phyloP scores from a whole-genome alignment of 1,140 invertebrate species.

The Nymphalis io region DNA sequence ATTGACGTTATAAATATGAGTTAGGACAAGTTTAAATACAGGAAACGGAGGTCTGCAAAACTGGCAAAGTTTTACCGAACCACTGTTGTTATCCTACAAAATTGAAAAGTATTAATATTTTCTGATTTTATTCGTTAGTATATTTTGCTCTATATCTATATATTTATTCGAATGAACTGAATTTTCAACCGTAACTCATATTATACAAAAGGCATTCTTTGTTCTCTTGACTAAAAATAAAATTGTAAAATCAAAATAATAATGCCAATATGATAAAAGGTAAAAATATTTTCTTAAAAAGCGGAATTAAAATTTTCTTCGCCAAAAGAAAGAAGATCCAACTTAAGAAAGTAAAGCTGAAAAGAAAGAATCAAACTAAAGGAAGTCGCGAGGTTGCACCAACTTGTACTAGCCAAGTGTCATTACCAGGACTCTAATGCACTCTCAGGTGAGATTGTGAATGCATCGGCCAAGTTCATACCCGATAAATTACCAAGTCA shows the following conservation, averaged over 20 bases:
- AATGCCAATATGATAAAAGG: too few species aligned
- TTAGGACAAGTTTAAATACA: constrained; percentile 9
- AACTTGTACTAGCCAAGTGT: constrained; percentile 39
- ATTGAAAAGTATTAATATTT: background rate
- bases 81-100: background rate
- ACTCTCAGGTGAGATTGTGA: constrained; percentile 61
- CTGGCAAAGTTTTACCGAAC: constrained; percentile 3
- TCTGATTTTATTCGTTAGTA: too few species aligned
- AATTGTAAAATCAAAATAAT: too few species aligned
- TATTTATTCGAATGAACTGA: too few species aligned
- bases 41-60: background rate
- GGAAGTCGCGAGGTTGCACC: constrained; percentile 23
- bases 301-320: background rate
- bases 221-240: too few species aligned
- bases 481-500: constrained; percentile 78
- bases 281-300: background rate
- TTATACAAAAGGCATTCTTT: too few species aligned
- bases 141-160: too few species aligned
- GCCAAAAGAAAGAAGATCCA: background rate
- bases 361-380: constrained; percentile 21
- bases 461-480: constrained; percentile 64
- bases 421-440: constrained; percentile 40
- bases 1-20: constrained; percentile 12
- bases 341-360: constrained; percentile 8
- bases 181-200: too few species aligned